phyloP scores from a whole-genome alignment of 92 coral and sea anemone species.

The Nematostella vectensis region DNA sequence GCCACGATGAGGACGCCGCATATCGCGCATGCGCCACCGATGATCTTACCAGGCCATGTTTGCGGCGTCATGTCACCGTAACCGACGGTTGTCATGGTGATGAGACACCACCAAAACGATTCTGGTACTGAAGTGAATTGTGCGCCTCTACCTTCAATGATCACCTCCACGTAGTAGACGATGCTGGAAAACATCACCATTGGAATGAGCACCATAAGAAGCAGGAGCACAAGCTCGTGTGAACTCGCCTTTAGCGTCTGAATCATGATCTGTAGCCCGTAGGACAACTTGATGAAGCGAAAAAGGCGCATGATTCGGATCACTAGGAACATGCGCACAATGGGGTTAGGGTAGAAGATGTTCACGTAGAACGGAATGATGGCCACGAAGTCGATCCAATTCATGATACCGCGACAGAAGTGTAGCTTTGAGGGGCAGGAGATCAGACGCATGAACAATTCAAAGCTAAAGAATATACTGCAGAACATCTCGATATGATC shows the following conservation, averaged over 20 bases:
- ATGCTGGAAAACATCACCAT: conserved; percentile 93
- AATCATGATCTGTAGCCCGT: conserved; percentile 88
- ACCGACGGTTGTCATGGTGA: conserved; percentile 97
- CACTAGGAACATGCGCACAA: conserved; percentile 57
- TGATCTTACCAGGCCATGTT: conserved; percentile 82
- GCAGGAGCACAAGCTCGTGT: conserved; percentile 66
- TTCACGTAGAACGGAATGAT: conserved; percentile 71
- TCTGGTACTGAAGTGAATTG: conserved; percentile 67
- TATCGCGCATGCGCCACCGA: conserved; percentile 89
- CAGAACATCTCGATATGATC: conserved; percentile 59
- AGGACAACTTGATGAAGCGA: conserved; percentile 77
- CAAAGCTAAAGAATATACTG: conserved; percentile 78
- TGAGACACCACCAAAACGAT: conserved; percentile 98
- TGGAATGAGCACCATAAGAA: conserved; percentile 76
- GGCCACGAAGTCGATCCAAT: conserved; percentile 94
- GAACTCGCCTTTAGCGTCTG: conserved; percentile 88
- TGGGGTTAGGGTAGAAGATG: conserved; percentile 18
- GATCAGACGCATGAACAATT: conserved; percentile 58
- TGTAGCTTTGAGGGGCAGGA: conserved; percentile 64
- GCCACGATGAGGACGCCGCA: conserved; percentile 94
- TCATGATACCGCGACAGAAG: conserved; percentile 69
- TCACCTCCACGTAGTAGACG: conserved; percentile 69
- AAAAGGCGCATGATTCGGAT: conserved; percentile 78
- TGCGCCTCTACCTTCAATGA: conserved; percentile 30
- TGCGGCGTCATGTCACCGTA: conserved; percentile 88